phyloP scores from a whole-genome alignment of 1,140 invertebrate species.

The Hetaerina americana region DNA sequence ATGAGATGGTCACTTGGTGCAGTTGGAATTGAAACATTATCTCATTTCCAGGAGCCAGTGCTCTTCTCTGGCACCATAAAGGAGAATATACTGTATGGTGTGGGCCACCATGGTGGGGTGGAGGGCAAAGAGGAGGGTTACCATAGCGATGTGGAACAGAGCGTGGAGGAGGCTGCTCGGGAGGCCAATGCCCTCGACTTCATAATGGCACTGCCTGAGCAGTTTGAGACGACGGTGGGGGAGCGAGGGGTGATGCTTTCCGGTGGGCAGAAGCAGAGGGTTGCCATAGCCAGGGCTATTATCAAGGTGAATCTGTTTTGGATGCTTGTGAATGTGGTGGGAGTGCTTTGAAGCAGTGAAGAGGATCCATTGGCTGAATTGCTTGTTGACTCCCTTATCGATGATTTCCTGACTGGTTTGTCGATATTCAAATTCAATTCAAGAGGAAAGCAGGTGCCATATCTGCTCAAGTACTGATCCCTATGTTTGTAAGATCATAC shows the following conservation, averaged over 20 bases:
- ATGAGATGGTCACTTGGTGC: too few relatives aligned
- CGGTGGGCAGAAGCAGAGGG: constrained; percentile 74
- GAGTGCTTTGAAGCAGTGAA: too few relatives aligned
- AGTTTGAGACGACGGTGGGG: constrained; percentile 65
- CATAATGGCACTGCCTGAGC: constrained; percentile 51
- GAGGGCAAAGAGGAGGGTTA: background rate
- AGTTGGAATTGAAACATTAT: too few relatives aligned
- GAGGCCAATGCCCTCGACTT: constrained; percentile 76
- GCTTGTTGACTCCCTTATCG: too few relatives aligned
- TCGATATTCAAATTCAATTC: too few relatives aligned
- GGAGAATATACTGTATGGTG: constrained; percentile 76
- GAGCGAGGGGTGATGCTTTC: constrained; percentile 69
- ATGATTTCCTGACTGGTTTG: too few relatives aligned
- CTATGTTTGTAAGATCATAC: too few relatives aligned
- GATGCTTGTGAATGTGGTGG: background rate
- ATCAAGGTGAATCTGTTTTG: constrained; percentile 54
- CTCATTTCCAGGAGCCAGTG: constrained; percentile 65
- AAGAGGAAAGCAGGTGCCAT: too few relatives aligned
- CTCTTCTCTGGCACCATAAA: constrained; percentile 65
- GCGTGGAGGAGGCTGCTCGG: constrained; percentile 43
- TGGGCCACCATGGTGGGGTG: constrained; percentile 21
- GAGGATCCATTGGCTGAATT: too few relatives aligned
- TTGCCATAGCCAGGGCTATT: constrained; percentile 82
- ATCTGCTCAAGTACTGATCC: too few relatives aligned
- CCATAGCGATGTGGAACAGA: constrained; percentile 25